Evolutionary conservation across 2,888 invertebrate genomes (phyloP), one percentile per base, ranked within the genome.

Genomic region (Brachynemurus nebulosus): DNA sequence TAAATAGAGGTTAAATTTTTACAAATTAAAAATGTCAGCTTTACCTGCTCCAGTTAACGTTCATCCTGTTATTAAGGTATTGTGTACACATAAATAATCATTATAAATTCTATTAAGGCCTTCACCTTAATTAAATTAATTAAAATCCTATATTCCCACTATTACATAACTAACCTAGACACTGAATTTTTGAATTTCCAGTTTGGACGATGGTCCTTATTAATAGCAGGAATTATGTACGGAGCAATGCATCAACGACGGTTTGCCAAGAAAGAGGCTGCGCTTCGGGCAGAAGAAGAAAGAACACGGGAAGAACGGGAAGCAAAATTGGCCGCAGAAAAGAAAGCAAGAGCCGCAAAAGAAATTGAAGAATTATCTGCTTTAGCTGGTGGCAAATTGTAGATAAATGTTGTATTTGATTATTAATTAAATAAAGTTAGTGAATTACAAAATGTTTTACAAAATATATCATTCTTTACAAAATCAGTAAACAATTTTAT

Each of bases 121-220:
- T n/a, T n/a, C n/a, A n/a, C n/a, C 34, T 9, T 17, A 6, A 40
- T 6, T 19, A 11, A 23, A 34, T 42, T 16, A 23, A 23, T 9
- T 23, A 23, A 23, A 23, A 23, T 9, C 6, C 6, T 23, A 7
- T 23, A 7, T 23, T 7, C 23, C 23, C 23, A 23, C 9, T 20
- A 27, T 39, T 18, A 20, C 14, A 30, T 30, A 30, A 30, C 14
- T 30, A n/a, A 30, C 14, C 12, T 30, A 6, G 2, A 42, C 14
- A 42, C 23, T 9, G 23, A 9, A 44, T 43, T 36, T 40, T 45
- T 46, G 49, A 34, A 42, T 47, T 58, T 69, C 7, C 62, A 86
- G 85, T 85, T 86, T 57, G 78, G 79, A 46, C 73, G 90, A 59
- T 90, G 88, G 86, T 79, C 80, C 45, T 70, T 88, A 57, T 70